Base-by-base conservation (phyloP, 2,888 invertebrate genomes). In the Leptopilina drosophilae region DNA sequence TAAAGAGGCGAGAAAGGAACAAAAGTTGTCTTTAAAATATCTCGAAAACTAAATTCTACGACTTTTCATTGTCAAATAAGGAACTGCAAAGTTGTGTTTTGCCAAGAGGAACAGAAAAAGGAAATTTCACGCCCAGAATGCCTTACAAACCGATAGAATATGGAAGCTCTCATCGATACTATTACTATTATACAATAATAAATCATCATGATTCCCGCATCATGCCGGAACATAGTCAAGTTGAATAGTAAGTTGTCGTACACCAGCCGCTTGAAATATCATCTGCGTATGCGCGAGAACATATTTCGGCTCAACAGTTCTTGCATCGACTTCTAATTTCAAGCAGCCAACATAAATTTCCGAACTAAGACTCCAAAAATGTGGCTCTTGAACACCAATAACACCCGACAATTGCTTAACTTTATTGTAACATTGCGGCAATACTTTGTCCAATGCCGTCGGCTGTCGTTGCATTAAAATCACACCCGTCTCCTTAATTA, bases 311-410 rank as follows among this genome's bases (percentile, higher is more conserved):
- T 99, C 99, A 11, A 98, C 97, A 87, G 96, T 96, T 88, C 95
- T 95, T 0, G 98, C 96, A 53, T 73, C 73, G n/a, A 99, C 98
- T 92, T 99, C 99, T 78, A 99, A 92, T 93, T 99, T 99, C 77
- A 99, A 93, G 84, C 97, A 97, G 84, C 99, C 99, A 1, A 98
- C 96, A 91, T 96, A 98, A 80, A 97, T 95, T 87, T 98, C 98
- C 90, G 97, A 98, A 92, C 98, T 98, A 82, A 99, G 93, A 14
- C 99, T 99, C 99, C 99, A 99, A 92, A 99, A 99, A 91, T 99
- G 99, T 4, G 98, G 98, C 88, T 99, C 98, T 89, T 98, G 98
- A 12, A 99, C 97, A 80, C 98, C 97, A 90, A 98, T 97, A 20
- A 99, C 98, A 5, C 98, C 99, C 11, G 98, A 97, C 78, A 99